Base-by-base conservation (phyloP, 2,797 vertebrate genomes). In the Sitta carolinensis region DNA sequence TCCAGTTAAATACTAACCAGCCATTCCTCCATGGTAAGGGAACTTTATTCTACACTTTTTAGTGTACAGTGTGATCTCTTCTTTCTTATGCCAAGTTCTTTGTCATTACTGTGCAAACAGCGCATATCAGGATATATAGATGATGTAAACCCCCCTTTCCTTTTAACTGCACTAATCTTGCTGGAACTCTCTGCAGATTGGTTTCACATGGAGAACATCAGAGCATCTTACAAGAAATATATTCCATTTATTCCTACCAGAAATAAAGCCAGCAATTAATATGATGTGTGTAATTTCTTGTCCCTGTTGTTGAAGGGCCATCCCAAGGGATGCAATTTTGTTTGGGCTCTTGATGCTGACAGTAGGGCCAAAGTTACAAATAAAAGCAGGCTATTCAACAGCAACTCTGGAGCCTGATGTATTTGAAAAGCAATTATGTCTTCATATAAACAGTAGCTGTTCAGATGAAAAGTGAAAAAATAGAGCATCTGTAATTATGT, bases 21-120 rank as follows among this genome's bases (percentile, higher is more conserved):
- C 97, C 98, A 23, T 99, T 99, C 94, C 98, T 99, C 76, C 98
- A 98, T 73, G 98, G 99, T 99, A 98, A 97, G 96, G 52, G 40
- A 82, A 55, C 47, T 89, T 95, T 91, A 67, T 84, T 89, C 42
- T 84, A 32, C 32, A 32, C 27, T 16, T 88, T 85, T 50, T 50
- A 54, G 42, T 79, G 47, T 54, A 66, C 34, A 54, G 17, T 52
- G 14, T 90, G 51, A 59, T 50, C 22, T 70, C 42, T 78, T 80
- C 59, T 74, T 96, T 30, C 77, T 77, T 89, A 29, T 32, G 34
- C 21, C 6, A 15, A 61, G 29, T 47, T 94, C 13, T 93, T 88
- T 76, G 42, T 89, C 66, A 25, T 76, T 52, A 45, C 58, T 68
- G 27, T 84, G 47, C 59, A 55, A 85, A 75, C 72, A 95, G 87